These are phyloP conservation scores for Agrochola lychnidis DNA, from an alignment of 2,888 invertebrate species.

Conservation along the genomic window DNA sequence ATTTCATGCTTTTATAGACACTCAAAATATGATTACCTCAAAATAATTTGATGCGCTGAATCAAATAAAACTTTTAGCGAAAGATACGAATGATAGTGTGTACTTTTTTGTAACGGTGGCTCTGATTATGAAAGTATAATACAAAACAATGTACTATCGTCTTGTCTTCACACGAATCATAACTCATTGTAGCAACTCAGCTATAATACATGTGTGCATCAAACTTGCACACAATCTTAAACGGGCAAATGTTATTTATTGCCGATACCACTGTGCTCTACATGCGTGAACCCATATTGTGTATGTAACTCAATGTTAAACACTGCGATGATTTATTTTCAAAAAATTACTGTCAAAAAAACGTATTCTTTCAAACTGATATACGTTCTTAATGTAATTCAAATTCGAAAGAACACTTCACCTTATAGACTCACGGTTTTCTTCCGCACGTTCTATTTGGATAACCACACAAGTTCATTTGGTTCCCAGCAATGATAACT, in stretches of 20 bases:
- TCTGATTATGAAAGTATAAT: conserved; percentile 22
- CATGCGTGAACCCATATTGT: background rate
- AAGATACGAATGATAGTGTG: background rate
- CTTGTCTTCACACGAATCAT: conserved; percentile 34
- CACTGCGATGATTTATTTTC: background rate
- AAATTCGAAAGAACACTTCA: background rate
- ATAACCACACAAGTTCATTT: background rate
- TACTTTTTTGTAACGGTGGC: conserved; percentile 11
- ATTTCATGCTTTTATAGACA: background rate
- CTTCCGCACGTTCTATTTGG: no score
- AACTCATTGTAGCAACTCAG: conserved; percentile 28
- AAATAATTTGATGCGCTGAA: background rate
- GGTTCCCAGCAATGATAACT: background rate
- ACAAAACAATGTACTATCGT: conserved; percentile 16
- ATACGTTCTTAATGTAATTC: no score
- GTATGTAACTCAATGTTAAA: background rate
- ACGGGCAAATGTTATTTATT: conserved; percentile 28
- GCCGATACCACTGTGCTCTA: conserved; percentile 3
- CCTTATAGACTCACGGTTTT: background rate
- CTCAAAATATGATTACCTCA: background rate
- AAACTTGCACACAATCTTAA: conserved; percentile 20
- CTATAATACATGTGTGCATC: conserved; percentile 16
- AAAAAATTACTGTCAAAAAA: background rate
- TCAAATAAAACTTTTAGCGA: background rate
- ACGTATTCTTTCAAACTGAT: no score